Evolutionary conservation across 2,888 invertebrate species (phyloP), one percentile per base, ranked within the genome.

Genomic region (Calameuta filiformis): DNA sequence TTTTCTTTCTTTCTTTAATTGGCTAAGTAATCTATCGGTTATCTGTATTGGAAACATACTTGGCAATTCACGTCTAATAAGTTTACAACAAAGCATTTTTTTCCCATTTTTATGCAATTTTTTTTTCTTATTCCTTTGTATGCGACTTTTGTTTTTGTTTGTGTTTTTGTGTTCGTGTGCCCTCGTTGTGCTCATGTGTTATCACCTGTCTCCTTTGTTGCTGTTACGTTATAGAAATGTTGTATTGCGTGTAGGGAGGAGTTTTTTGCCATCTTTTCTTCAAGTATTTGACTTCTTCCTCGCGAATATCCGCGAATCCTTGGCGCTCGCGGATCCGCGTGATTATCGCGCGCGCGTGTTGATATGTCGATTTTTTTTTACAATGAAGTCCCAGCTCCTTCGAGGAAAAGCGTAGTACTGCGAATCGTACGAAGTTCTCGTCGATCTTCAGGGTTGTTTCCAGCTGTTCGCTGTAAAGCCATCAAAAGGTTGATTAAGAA

Each of bases 401-500:
- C 82, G 83, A 85, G 85, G 85, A 85, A 87, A 89, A 90, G 89
- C 90, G 89, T 88, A 88, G 86, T 89, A 85, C 85, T 84, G 87
- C 83, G 83, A 82, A 80, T 80, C 79, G 80, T 82, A 77, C 81
- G 81, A 83, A 81, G 81, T 79, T 83, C 81, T 79, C 81, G 84
- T 76, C 11, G 75, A 77, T 78, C 79, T 90, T 93, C 92, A 95
- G 93, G 96, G 96, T 92, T 96, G 96, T 93, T 96, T 96, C 97
- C 97, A 97, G 93, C 95, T 97, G 93, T 96, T 97, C 90, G 97
- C 97, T 96, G 93, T 81, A 93, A 92, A 75, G 34, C 40, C 73
- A 75, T 33, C 9, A 23, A 23, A 15, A 56, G 23, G 23, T 9
- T 56, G 0, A 56, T 56, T 0, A 56, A 23, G 9, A 23, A 23